Evolutionary conservation across 2,888 invertebrate species (phyloP).

Genomic region (Copidosoma aretas): DNA sequence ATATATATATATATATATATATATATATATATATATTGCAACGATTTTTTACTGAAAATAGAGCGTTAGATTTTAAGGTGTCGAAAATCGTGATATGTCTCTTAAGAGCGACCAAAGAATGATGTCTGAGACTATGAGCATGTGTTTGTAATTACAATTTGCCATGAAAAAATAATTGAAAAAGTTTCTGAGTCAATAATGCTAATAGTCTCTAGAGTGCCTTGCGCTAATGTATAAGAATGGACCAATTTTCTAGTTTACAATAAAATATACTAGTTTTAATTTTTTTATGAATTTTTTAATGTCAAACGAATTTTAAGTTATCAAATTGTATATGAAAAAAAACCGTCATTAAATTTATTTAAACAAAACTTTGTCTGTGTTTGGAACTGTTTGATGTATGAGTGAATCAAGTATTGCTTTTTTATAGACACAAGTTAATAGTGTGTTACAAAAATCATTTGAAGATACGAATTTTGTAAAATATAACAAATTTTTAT

Average conservation of each 20-base stretch:
- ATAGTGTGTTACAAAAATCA: too few relatives aligned
- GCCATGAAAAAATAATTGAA: constrained; percentile 32
- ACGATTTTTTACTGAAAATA: constrained; percentile 35
- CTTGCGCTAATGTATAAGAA: constrained; percentile 34
- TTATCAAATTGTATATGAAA: neutral
- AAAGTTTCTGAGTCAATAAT: constrained; percentile 30
- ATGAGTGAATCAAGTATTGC: too few relatives aligned
- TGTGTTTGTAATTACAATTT: constrained; percentile 28
- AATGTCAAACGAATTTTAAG: neutral
- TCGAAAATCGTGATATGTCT: constrained; percentile 42
- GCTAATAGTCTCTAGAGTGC: constrained; percentile 39
- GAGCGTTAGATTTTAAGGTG: constrained; percentile 26
- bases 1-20: constrained; percentile 32
- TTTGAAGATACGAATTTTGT: too few relatives aligned
- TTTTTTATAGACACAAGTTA: too few relatives aligned
- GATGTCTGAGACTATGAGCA: constrained; percentile 42
- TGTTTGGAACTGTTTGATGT: too few relatives aligned
- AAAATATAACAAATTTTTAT: too few relatives aligned
- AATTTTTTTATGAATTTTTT: constrained; percentile 19
- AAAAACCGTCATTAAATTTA: too few relatives aligned
- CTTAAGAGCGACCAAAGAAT: constrained; percentile 48
- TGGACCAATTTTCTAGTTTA: constrained; percentile 34
- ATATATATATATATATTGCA: constrained; percentile 33
- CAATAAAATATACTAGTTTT: constrained; percentile 26
- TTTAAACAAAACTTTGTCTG: too few relatives aligned